phyloP scores from a whole-genome alignment of 2,888 invertebrate genomes.

The Adineta ricciae region DNA sequence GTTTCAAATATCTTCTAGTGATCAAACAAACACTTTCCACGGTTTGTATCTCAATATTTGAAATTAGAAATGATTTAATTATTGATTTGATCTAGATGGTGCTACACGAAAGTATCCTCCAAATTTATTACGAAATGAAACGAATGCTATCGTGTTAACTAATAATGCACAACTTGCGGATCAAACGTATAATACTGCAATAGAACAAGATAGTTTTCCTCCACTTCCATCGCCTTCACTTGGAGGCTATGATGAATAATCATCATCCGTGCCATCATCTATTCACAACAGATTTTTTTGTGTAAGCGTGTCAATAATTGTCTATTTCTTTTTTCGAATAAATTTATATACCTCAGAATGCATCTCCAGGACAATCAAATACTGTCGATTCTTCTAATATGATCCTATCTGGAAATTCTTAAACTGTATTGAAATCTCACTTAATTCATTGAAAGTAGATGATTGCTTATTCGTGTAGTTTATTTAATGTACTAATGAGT shows the following conservation, averaged over 20 bases:
- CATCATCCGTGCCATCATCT: neutral
- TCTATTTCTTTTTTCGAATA: too few species aligned
- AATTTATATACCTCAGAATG: too few species aligned
- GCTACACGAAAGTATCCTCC: neutral
- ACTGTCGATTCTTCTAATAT: too few species aligned
- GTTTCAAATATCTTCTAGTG: conserved; percentile 34
- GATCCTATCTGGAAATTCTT: too few species aligned
- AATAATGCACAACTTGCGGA: neutral
- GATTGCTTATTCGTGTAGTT: too few species aligned
- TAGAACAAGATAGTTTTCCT: neutral
- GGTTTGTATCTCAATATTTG: neutral
- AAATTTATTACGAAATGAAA: neutral
- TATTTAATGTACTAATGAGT: too few species aligned
- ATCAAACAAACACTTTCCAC: neutral
- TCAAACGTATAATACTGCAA: neutral
- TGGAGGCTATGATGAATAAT: neutral
- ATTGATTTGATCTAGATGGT: neutral
- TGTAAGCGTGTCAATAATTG: too few species aligned
- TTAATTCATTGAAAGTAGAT: too few species aligned
- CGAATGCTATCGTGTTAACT: neutral
- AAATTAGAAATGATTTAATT: neutral
- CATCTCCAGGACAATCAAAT: too few species aligned
- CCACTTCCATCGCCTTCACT: neutral
- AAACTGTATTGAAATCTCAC: too few species aligned
- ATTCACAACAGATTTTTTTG: neutral